A percentile compares a stretch with the other conserved stretches of the same genome.
These are phyloP conservation scores for Heloderma charlesbogerti DNA, from an alignment of 2,113 vertebrate genomes.

Conservation along the genomic window DNA sequence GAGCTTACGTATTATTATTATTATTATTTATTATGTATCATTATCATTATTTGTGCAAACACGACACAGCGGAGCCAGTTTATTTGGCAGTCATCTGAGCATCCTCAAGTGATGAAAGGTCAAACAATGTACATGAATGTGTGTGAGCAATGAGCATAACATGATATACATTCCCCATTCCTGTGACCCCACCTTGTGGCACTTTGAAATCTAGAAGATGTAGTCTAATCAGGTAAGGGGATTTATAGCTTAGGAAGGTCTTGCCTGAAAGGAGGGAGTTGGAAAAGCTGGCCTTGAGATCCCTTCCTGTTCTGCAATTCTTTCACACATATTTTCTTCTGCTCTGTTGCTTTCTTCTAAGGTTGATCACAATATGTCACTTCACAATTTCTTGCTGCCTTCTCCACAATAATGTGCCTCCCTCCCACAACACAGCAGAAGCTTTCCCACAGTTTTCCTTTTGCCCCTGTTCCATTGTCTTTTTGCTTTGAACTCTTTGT, in stretches of 20 bases:
- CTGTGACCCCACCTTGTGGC: neutral
- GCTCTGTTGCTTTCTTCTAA: neutral
- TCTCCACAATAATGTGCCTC: neutral
- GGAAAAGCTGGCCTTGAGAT: neutral
- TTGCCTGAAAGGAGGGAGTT: neutral
- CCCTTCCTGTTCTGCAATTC: neutral
- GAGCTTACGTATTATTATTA: neutral
- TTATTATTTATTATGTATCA: too few species aligned
- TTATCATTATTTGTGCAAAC: neutral
- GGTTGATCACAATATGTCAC: neutral
- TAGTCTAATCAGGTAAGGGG: neutral
- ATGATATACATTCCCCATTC: neutral
- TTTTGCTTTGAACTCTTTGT: constrained; percentile 23
- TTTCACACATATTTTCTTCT: neutral
- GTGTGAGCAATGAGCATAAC: too few species aligned
- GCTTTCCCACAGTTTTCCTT: neutral
- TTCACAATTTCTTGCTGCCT: constrained; percentile 18
- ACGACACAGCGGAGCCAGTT: neutral
- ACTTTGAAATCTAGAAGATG: neutral
- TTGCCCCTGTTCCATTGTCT: neutral
- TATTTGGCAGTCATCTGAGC: neutral
- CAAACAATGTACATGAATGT: neutral
- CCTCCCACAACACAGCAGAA: neutral
- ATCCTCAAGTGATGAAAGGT: neutral
- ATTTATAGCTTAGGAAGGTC: neutral